Percentiles rank a stretch among this genome's conserved stretches.
phyloP scores from a whole-genome alignment of 2,113 vertebrate species.

The Osmerus eperlanus region DNA sequence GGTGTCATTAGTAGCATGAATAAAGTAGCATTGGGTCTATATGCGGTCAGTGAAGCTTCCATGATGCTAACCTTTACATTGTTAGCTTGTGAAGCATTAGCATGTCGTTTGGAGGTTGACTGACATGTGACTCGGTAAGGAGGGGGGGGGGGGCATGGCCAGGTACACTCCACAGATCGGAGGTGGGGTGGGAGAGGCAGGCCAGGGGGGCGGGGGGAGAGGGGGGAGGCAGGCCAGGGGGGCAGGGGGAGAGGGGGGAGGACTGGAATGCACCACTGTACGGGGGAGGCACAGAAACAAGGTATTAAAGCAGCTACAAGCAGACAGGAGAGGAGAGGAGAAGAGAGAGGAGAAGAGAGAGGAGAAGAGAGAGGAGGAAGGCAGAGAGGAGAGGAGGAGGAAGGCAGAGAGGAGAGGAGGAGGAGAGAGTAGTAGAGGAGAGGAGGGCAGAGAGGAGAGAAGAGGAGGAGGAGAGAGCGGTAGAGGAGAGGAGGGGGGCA shows the following conservation, averaged over 20 bases:
- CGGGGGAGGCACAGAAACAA: background rate
- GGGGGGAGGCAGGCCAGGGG: background rate
- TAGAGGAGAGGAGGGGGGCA: constrained; percentile 2
- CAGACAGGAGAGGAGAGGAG: background rate
- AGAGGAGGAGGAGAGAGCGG: constrained; percentile 10
- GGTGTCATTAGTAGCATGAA: no score
- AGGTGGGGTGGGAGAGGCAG: background rate
- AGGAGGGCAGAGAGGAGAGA: background rate
- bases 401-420: background rate
- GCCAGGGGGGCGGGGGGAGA: no score
- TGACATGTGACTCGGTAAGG: background rate
- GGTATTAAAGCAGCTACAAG: background rate
- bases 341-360: constrained; percentile 16
- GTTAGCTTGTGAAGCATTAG: no score
- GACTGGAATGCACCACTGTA: background rate
- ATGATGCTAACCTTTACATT: no score
- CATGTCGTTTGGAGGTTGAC: no score
- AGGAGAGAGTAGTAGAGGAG: constrained; percentile 5
- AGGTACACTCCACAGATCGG: no score
- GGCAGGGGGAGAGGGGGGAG: background rate
- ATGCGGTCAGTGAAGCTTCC: no score
- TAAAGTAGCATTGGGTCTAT: no score
- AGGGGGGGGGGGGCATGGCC: background rate
- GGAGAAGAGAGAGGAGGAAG: constrained; percentile 17
- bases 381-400: constrained; percentile 57